Conservation (phyloP, 2,113 vertebrate species). For the Saimiri boliviensis region DNA sequence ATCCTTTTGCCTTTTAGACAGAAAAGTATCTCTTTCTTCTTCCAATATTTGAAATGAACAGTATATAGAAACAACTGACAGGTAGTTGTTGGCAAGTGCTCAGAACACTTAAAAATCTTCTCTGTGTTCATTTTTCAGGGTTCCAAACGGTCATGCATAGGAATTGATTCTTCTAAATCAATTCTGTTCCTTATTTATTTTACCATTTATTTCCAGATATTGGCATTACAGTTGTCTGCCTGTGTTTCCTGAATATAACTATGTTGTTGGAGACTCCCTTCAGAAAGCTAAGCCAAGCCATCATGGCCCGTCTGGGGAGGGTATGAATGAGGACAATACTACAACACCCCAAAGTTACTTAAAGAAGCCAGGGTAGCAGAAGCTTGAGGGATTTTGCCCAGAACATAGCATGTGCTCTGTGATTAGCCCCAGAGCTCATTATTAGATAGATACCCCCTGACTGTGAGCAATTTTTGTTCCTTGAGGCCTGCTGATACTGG, state of each 20-base stretch:
- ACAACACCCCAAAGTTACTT: constrained; percentile 41
- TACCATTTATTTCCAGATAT: not conserved
- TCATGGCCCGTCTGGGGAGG: constrained; percentile 20
- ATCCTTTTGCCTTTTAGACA: not conserved
- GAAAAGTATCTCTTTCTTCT: not conserved
- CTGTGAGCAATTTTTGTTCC: constrained; percentile 85
- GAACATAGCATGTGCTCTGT: constrained; percentile 48
- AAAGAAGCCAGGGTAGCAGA: constrained; percentile 69
- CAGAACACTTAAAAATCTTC: not conserved
- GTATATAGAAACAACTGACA: not conserved
- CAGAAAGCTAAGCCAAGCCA: not conserved
- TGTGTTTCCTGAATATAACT: not conserved
- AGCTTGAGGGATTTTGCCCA: constrained; percentile 11
- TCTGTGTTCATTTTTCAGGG: not conserved
- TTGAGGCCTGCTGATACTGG: constrained; percentile 85
- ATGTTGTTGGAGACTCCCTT: not conserved
- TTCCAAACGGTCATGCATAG: not conserved
- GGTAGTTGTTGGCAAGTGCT: not conserved
- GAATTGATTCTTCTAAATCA: not conserved
- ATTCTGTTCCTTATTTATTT: not conserved
- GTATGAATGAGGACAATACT: not conserved
- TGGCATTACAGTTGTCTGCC: not conserved
- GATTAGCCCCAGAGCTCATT: constrained; percentile 68
- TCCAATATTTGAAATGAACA: not conserved
- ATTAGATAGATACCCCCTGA: constrained; percentile 83